A percentile compares a stretch with the other conserved stretches of the same genome.
These are phyloP conservation scores for Campoletis raptor DNA, from an alignment of 2,888 invertebrate genomes.

Conservation along the genomic window DNA sequence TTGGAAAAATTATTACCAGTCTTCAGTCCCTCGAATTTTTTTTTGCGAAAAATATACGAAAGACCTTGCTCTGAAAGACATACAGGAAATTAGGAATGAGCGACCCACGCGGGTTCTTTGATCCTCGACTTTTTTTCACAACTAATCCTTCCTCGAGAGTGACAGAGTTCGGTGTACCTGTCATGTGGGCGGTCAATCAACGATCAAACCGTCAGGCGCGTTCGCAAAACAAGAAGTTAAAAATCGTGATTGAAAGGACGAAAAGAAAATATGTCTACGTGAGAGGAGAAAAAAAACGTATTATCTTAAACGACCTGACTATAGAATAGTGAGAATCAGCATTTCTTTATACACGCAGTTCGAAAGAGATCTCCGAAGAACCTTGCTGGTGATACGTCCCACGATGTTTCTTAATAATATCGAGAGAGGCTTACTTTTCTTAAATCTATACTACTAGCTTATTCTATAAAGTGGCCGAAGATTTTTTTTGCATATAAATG, in stretches of 20 bases:
- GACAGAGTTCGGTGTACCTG: slow-evolving; percentile 53
- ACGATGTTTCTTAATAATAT: slow-evolving; percentile 44
- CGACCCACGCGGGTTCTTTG: slow-evolving; percentile 66
- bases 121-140: slow-evolving; percentile 54
- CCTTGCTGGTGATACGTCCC: slow-evolving; percentile 37
- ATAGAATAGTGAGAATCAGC: slow-evolving; percentile 45
- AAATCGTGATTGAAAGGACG: slow-evolving; percentile 20
- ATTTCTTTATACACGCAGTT: slow-evolving; percentile 18
- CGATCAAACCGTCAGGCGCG: slow-evolving; percentile 36
- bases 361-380: background rate
- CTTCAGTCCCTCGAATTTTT: background rate
- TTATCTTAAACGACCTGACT: slow-evolving; percentile 10
- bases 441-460: background rate
- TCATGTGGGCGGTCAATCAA: slow-evolving; percentile 64
- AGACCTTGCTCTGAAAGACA: background rate
- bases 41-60: background rate
- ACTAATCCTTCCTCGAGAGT: slow-evolving; percentile 54
- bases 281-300: slow-evolving; percentile 26
- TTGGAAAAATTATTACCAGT: background rate
- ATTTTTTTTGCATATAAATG: slow-evolving; percentile 6
- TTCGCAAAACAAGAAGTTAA: slow-evolving; percentile 24
- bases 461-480: background rate
- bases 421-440: slow-evolving; percentile 32
- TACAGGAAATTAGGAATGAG: slow-evolving; percentile 17
- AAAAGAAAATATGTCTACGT: slow-evolving; percentile 16